These are phyloP conservation scores for Melitaea athalia DNA, from an alignment of 2,888 invertebrate species.

Conservation along the genomic window DNA sequence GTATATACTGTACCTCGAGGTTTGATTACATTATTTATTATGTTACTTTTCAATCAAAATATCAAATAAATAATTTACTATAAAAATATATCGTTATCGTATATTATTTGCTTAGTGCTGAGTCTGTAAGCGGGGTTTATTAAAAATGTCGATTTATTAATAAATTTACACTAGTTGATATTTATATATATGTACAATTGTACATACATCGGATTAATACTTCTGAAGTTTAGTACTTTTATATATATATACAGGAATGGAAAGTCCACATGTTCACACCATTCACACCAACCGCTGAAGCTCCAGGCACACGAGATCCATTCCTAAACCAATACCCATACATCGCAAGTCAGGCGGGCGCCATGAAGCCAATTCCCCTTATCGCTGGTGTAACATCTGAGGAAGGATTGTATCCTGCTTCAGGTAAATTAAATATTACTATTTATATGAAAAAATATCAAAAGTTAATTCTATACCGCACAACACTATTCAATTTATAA, in stretches of 20 bases:
- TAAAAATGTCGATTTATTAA: too few relatives aligned
- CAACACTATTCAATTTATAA: too few relatives aligned
- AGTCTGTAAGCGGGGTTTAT: too few relatives aligned
- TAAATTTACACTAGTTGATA: constrained; percentile 14
- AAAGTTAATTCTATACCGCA: neutral
- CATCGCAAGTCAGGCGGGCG: constrained; percentile 82
- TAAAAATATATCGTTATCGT: too few relatives aligned
- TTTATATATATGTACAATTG: too few relatives aligned
- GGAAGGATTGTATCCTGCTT: constrained; percentile 88
- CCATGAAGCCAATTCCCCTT: constrained; percentile 86
- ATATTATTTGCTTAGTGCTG: too few relatives aligned
- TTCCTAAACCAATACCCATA: constrained; percentile 86
- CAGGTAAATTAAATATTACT: constrained; percentile 58
- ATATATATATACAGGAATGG: constrained; percentile 60
- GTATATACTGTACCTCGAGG: too few relatives aligned
- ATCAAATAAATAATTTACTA: too few relatives aligned
- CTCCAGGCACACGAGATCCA: constrained; percentile 69
- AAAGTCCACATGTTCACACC: constrained; percentile 86
- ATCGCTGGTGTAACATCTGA: constrained; percentile 85
- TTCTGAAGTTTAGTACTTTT: too few relatives aligned
- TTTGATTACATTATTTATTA: too few relatives aligned
- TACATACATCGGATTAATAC: too few relatives aligned
- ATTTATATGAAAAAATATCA: neutral
- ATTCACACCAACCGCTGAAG: constrained; percentile 88
- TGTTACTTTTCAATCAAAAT: too few relatives aligned